phyloP scores from a whole-genome alignment of 2,113 vertebrate genomes.

The Tichodroma muraria region DNA sequence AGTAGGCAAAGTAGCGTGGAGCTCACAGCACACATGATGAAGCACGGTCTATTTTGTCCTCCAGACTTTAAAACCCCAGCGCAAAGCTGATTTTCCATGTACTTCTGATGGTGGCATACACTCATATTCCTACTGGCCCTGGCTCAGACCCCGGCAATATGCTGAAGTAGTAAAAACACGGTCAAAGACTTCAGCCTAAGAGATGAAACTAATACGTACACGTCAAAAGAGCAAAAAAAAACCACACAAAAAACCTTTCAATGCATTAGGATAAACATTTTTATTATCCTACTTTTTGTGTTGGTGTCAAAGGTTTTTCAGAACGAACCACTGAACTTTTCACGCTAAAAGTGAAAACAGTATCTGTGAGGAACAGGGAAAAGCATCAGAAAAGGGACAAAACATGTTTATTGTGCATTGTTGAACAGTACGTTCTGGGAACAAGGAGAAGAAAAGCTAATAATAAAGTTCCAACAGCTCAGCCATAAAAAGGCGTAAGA shows the following conservation, averaged over 20 bases:
- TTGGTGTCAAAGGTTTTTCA: neutral
- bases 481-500: neutral
- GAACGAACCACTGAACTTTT: neutral
- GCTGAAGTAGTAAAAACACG: neutral
- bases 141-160: neutral
- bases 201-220: neutral
- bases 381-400: neutral
- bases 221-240: neutral
- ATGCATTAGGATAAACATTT: rapidly evolving
- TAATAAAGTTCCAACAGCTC: neutral
- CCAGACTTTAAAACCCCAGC: neutral
- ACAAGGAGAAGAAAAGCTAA: neutral
- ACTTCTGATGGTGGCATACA: neutral
- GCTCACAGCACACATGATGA: neutral
- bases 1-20: neutral
- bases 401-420: neutral
- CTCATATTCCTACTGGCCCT: rapidly evolving
- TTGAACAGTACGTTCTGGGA: neutral
- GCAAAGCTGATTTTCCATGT: neutral
- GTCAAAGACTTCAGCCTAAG: neutral
- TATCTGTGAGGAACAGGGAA: neutral
- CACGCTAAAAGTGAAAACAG: neutral
- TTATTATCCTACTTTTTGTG: neutral
- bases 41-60: rapidly evolving
- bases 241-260: neutral